A percentile compares a stretch with the other conserved stretches of the same genome.
phyloP scores from a whole-genome alignment of 2,113 vertebrate species.

The Peromyscus californicus region DNA sequence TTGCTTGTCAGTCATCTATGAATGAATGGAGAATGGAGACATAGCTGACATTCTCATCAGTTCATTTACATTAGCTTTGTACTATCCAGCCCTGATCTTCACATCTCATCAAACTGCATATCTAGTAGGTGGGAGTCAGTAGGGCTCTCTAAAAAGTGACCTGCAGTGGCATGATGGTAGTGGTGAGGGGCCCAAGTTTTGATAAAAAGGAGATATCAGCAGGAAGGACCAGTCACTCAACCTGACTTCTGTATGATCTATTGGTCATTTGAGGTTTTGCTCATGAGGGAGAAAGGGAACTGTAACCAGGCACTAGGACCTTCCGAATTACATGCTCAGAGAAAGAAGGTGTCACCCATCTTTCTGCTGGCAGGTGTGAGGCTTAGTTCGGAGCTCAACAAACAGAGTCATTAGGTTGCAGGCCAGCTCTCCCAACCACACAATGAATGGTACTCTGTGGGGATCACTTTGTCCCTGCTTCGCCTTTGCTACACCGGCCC shows the following conservation, averaged over 20 bases:
- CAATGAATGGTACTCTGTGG: constrained; percentile 67
- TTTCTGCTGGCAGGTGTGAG: not conserved
- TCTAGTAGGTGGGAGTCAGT: not conserved
- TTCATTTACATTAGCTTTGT: constrained; percentile 49
- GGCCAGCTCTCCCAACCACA: not conserved
- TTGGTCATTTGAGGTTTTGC: constrained; percentile 54
- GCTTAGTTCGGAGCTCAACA: not conserved
- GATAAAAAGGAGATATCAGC: constrained; percentile 17
- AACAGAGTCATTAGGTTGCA: constrained; percentile 28
- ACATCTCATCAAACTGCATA: not conserved
- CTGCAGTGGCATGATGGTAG: not conserved
- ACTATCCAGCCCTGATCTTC: not conserved
- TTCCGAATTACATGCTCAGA: not conserved
- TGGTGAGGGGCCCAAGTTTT: not conserved
- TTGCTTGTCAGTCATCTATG: not conserved
- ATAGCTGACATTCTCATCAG: not conserved
- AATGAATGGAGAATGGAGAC: not conserved
- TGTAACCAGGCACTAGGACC: rapidly evolving
- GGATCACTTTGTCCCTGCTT: constrained; percentile 63
- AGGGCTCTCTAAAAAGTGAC: constrained; percentile 25
- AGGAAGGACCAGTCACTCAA: constrained; percentile 3
- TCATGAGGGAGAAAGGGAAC: not conserved
- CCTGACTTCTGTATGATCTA: not conserved
- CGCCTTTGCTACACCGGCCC: constrained; percentile 47
- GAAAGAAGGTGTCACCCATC: not conserved